Evolutionary conservation across 2,888 invertebrate genomes (phyloP), one percentile per base, ranked within the genome.

Genomic region (Cryptocephalus primarius): DNA sequence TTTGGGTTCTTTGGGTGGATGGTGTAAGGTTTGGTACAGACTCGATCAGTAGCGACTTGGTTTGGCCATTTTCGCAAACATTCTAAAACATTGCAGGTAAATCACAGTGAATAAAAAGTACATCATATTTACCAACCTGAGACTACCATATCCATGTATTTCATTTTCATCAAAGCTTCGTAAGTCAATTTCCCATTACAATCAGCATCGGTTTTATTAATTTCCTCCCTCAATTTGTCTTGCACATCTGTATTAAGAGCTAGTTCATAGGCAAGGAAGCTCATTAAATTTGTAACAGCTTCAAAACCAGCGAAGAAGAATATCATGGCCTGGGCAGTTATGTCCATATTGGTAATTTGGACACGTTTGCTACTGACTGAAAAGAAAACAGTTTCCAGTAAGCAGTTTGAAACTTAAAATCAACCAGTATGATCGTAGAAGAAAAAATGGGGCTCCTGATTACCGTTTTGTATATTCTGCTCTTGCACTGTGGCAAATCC

Each of bases 331-430:
- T 22, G 22, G 22, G 22, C 22, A 22, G 22, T 22, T 4, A 78
- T 62, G 0, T 80, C 77, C 12, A 74, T 72, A 62, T 81, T 73
- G 3, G 74, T 44, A 33, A 78, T 77, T 13, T 82, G 57, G 60
- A 80, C 80, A 38, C 78, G 71, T 6, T 22, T 22, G 22, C 22
- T 6, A 6, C 22, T 22, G 2, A 22, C 22, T 22, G 6, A 22
- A 22, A 22, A 4, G 22, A 22, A 22, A 22, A 22, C 6, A 22
- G 22, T 22, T 2, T 22, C 6, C 2, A 22, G 22, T 22, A 22
- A 6, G 6, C 22, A 6, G 22, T 22, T 22, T 22, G 22, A 22
- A 22, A 22, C 22, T 22, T 22, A 6, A 22, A 22, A 22, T 22
- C n/a, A n/a, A n/a, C n/a, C n/a, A 22, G 22, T 22, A 6, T 22